These are phyloP conservation scores for Nomia melanderi DNA, from an alignment of 1,140 invertebrate species.

Conservation along the genomic window DNA sequence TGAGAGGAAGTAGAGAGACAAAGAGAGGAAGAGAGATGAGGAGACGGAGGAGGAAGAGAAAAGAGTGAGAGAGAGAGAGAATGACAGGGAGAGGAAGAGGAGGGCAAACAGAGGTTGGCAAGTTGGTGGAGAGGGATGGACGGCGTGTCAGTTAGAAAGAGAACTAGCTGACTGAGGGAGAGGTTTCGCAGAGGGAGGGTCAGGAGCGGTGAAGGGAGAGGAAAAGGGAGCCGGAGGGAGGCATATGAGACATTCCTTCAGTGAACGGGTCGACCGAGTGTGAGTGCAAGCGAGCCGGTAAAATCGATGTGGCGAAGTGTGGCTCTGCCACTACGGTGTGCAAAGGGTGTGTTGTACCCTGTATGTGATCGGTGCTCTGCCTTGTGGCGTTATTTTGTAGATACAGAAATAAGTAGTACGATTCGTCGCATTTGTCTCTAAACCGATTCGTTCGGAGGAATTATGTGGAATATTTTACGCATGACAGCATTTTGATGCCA, in stretches of 20 bases:
- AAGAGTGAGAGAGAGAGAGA: conserved; percentile 33
- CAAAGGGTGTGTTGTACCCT: conserved; percentile 62
- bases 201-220: conserved; percentile 43
- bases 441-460: background rate
- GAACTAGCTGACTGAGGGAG: conserved; percentile 53
- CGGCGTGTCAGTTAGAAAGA: conserved; percentile 57
- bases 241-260: conserved; percentile 74
- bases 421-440: conserved; percentile 4
- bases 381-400: conserved; percentile 55
- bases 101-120: conserved; percentile 52
- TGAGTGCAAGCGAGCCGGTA: conserved; percentile 74
- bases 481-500: background rate
- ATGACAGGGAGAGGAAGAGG: conserved; percentile 28
- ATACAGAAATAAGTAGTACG: no score
- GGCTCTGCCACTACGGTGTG: conserved; percentile 67
- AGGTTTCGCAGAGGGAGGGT: conserved; percentile 52
- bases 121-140: conserved; percentile 54
- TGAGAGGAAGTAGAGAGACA: conserved; percentile 34
- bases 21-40: background rate
- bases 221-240: conserved; percentile 58
- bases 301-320: conserved; percentile 78
- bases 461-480: background rate
- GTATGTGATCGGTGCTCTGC: conserved; percentile 56
- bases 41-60: conserved; percentile 44
- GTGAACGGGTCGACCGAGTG: conserved; percentile 68